Conservation (phyloP, 2,797 vertebrate genomes). For the Acanthiza pusilla region DNA sequence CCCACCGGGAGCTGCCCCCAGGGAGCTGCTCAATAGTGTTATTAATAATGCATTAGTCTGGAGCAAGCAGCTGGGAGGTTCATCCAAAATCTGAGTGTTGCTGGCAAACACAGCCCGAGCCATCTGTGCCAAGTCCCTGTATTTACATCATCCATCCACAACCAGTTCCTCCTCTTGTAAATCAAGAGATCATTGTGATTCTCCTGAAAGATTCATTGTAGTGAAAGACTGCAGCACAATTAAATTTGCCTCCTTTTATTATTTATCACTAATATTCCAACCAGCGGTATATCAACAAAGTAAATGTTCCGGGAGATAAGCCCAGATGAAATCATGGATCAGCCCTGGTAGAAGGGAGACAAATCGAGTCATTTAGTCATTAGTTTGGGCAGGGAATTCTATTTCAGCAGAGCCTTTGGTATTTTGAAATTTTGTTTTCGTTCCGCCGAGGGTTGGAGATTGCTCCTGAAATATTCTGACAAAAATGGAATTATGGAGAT, state of each 20-base stretch:
- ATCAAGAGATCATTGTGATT: not conserved
- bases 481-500: not conserved
- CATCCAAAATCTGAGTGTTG: not conserved
- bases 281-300: not conserved
- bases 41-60: not conserved
- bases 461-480: not conserved
- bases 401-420: not conserved
- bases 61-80: not conserved
- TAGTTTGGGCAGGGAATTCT: not conserved
- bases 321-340: not conserved
- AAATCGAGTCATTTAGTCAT: not conserved
- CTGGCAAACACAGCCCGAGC: not conserved
- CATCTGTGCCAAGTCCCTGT: not conserved
- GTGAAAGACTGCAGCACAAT: not conserved
- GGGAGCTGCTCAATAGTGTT: not conserved
- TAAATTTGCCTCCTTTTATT: not conserved
- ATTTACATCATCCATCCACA: not conserved
- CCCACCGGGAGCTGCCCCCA: fast-evolving
- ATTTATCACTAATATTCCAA: not conserved
- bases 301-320: not conserved
- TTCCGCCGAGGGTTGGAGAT: not conserved
- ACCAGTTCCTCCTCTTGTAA: not conserved
- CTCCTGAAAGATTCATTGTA: not conserved
- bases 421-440: not conserved
- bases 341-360: not conserved